These are phyloP conservation scores for Calameuta pallipes DNA, from an alignment of 2,888 invertebrate species.

Conservation along the genomic window DNA sequence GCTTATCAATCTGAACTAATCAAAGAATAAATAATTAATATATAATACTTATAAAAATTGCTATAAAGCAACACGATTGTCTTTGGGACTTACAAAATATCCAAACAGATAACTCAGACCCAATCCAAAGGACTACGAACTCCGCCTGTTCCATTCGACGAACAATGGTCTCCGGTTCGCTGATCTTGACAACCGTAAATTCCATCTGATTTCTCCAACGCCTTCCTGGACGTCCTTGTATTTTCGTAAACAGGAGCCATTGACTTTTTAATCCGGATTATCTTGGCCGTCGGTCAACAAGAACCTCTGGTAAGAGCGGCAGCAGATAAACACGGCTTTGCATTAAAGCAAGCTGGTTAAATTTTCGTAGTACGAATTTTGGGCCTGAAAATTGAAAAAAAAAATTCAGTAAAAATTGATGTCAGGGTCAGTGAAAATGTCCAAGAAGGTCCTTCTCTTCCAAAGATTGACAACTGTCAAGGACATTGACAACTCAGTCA, in stretches of 20 bases:
- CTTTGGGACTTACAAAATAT: background rate
- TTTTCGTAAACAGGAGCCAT: slow-evolving; percentile 33
- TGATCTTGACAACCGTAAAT: slow-evolving; percentile 1
- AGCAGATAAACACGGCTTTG: background rate
- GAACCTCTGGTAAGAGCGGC: background rate
- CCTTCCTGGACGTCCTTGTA: slow-evolving; percentile 1
- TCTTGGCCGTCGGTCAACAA: slow-evolving; percentile 20
- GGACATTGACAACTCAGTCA: slow-evolving; percentile 61
- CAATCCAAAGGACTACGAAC: background rate
- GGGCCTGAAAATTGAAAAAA: background rate
- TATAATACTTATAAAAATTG: background rate
- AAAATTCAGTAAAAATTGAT: background rate
- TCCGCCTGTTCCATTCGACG: background rate
- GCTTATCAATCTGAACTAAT: background rate
- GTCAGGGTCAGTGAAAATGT: background rate
- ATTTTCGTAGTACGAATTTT: background rate
- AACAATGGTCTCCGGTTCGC: background rate
- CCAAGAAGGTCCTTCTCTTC: background rate
- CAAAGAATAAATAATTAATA: background rate
- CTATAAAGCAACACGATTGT: background rate
- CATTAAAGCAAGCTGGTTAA: background rate
- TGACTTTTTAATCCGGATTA: slow-evolving; percentile 54
- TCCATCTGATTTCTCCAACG: background rate
- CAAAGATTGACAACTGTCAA: slow-evolving; percentile 39
- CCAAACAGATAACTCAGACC: background rate